A percentile compares a stretch with the other conserved stretches of the same genome.
These are phyloP conservation scores for Seira sanloemensis DNA, from an alignment of 2,888 invertebrate genomes.

Conservation along the genomic window DNA sequence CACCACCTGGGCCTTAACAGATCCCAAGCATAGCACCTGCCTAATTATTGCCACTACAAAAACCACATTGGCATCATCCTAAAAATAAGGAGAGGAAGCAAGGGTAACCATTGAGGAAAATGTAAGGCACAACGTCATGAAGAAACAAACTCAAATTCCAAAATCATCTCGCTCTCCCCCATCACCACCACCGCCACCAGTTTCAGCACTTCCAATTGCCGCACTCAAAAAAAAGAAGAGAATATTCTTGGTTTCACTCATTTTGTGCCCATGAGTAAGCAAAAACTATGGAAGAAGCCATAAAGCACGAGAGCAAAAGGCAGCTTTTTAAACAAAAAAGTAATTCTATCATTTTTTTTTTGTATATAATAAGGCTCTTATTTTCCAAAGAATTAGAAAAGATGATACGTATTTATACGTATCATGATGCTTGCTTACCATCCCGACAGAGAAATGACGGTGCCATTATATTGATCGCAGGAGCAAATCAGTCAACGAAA, in stretches of 20 bases:
- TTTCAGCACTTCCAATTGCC: constrained; percentile 2
- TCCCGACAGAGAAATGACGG: constrained; percentile 46
- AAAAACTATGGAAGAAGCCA: constrained; percentile 46
- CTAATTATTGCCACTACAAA: constrained; percentile 60
- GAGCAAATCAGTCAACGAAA: constrained; percentile 8
- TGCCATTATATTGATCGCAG: constrained; percentile 39
- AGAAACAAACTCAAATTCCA: constrained; percentile 67
- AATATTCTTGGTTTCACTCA: not conserved
- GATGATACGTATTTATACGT: too few species aligned
- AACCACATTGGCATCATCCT: constrained; percentile 64
- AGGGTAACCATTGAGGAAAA: constrained; percentile 62
- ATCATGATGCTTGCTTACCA: constrained; percentile 55
- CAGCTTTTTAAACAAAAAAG: constrained; percentile 11
- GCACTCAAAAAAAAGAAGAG: constrained; percentile 25
- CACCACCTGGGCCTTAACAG: constrained; percentile 61
- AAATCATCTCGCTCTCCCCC: constrained; percentile 28
- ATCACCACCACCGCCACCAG: not conserved
- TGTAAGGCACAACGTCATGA: constrained; percentile 54
- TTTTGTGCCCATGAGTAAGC: constrained; percentile 46
- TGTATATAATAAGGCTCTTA: too few species aligned
- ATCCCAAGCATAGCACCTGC: constrained; percentile 56
- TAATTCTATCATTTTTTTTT: constrained; percentile 35
- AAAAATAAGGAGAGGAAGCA: constrained; percentile 49
- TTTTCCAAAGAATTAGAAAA: constrained; percentile 15
- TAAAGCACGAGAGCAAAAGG: constrained; percentile 20